Evolutionary conservation across 1,140 invertebrate species (phyloP), one percentile per base, ranked within the genome.

Genomic region (Drosophila kohkoa): DNA sequence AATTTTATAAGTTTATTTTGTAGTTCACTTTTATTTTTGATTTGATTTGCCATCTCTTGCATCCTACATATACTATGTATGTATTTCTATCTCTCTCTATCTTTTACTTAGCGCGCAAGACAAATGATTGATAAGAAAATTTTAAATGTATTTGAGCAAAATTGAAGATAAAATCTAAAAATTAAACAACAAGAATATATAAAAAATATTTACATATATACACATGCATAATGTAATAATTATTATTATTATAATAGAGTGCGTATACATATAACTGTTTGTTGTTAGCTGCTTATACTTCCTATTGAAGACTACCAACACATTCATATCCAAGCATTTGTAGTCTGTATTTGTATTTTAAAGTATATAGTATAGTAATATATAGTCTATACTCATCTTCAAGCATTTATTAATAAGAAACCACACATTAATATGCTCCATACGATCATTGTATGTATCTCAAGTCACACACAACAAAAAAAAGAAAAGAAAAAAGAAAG

Each of bases 221-320:
- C 66, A 68, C 35, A 38, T 38, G 35, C 35, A 38, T 73, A 81
- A 75, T 55, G 54, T 55, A 69, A 74, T 57, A 57, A 57, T 41
- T 35, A 72, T 63, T 58, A 55, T 41, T 35, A 72, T 63, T 58
- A 65, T 67, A 75, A 67, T 64, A 64, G 51, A 85, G 68, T 62
- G 62, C 76, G 64, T 81, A 79, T 74, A 74, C 43, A 77, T 65
- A 74, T 86, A 86, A 86, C 82, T 86, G 82, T 86, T 85, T 89
- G 83, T 89, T 89, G 85, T 89, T 89, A 89, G 85, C 85, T 85
- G 85, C 85, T 89, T 89, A 78, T 78, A 89, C 83, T 88, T 88
- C 83, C 83, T 88, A 88, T 89, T 88, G 83, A 88, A 88, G 83
- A 88, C 75, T 83, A 75, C 63, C 58, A 73, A 87, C 76, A 80